Percentiles rank a stretch among this genome's conserved stretches.
phyloP scores from a whole-genome alignment of 2,888 invertebrate species.

The Sipha maydis region DNA sequence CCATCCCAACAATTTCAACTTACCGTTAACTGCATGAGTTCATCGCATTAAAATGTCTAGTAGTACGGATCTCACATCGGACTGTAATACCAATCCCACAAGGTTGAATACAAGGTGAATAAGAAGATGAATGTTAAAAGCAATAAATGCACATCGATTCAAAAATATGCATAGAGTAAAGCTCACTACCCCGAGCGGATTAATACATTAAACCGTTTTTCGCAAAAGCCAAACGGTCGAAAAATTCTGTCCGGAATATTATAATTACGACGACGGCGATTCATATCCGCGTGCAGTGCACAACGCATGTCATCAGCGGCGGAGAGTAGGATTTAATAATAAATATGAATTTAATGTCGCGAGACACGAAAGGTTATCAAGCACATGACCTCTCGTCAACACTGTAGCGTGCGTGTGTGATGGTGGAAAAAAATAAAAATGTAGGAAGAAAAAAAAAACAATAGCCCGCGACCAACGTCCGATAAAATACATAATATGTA shows the following conservation, averaged over 20 bases:
- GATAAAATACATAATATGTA: not conserved
- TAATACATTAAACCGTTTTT: not conserved
- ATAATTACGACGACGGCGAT: not conserved
- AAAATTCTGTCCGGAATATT: too few species aligned
- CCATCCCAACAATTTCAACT: too few species aligned
- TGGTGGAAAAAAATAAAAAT: not conserved
- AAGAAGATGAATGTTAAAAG: too few species aligned
- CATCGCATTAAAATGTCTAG: too few species aligned
- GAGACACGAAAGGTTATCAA: constrained; percentile 17
- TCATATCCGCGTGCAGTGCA: not conserved
- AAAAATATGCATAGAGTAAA: too few species aligned
- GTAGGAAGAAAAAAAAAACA: constrained; percentile 21
- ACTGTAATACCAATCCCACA: too few species aligned
- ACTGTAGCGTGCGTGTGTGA: constrained; percentile 11
- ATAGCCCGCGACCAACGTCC: constrained; percentile 1
- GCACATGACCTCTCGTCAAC: constrained; percentile 10
- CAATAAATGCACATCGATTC: too few species aligned
- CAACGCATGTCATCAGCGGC: not conserved
- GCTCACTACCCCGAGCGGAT: too few species aligned
- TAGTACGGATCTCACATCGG: too few species aligned
- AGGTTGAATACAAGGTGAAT: too few species aligned
- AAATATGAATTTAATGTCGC: not conserved
- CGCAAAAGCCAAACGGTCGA: not conserved
- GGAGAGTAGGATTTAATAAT: not conserved
- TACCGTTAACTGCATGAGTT: too few species aligned